A percentile compares a stretch with the other conserved stretches of the same genome.
phyloP scores from a whole-genome alignment of 2,888 invertebrate genomes.

The Eupithecia centaureata region DNA sequence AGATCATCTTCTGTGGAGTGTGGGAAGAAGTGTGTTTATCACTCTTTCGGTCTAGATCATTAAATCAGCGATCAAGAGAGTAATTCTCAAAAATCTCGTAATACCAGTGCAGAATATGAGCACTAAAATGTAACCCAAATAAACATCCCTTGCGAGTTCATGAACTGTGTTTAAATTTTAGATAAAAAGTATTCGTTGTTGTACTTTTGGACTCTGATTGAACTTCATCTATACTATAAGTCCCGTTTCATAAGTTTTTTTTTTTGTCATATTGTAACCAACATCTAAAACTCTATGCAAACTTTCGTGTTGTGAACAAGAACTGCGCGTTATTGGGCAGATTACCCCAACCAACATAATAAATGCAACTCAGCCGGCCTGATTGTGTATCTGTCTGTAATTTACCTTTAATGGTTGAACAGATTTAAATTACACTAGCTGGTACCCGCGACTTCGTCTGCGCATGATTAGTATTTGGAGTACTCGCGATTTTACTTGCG shows the following conservation, averaged over 20 bases:
- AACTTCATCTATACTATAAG: background rate
- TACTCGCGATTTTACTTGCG: no score
- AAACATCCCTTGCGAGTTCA: conserved; percentile 26
- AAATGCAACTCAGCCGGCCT: no score
- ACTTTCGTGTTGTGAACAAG: no score
- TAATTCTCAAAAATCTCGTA: conserved; percentile 14
- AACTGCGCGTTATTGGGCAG: no score
- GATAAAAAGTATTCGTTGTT: background rate
- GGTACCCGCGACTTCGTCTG: no score
- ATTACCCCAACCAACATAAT: no score
- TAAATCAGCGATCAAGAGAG: conserved; percentile 14
- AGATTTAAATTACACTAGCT: no score
- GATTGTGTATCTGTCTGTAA: no score
- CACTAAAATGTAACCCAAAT: conserved; percentile 41
- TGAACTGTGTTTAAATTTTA: background rate
- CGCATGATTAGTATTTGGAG: no score
- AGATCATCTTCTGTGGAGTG: conserved; percentile 2
- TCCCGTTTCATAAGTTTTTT: background rate
- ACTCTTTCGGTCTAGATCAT: conserved; percentile 6
- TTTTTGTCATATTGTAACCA: no score
- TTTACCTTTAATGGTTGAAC: no score
- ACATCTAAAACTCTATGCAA: no score
- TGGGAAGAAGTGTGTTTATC: conserved; percentile 18
- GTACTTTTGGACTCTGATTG: background rate
- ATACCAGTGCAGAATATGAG: conserved; percentile 14